Conservation (phyloP, 1,140 invertebrate genomes). For the Drosophila lacteicornis region DNA sequence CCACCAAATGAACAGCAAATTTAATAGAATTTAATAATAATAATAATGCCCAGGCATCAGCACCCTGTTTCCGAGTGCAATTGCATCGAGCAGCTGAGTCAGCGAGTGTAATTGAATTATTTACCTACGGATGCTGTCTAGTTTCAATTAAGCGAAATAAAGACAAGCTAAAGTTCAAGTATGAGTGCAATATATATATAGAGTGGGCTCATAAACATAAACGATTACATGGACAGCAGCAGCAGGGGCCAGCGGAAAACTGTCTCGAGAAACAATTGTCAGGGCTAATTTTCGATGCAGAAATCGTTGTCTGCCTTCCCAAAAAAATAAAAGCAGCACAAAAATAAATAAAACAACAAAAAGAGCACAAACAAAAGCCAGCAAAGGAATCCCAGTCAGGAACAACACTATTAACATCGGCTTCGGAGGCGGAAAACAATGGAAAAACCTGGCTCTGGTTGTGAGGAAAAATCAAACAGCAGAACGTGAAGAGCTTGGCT, state of each 20-base stretch:
- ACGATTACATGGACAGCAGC: slow-evolving; percentile 40
- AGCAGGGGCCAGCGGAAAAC: slow-evolving; percentile 2
- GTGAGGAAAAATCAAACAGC: slow-evolving; percentile 28
- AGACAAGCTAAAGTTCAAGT: slow-evolving; percentile 79
- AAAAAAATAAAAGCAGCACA: slow-evolving; percentile 33
- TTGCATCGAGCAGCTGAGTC: slow-evolving; percentile 29
- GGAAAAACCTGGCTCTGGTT: slow-evolving; percentile 9
- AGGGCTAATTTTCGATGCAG: slow-evolving; percentile 50
- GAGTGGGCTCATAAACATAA: slow-evolving; percentile 55
- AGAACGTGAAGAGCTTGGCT: slow-evolving; percentile 39
- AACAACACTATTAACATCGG: slow-evolving; percentile 77
- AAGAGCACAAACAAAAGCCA: slow-evolving; percentile 27
- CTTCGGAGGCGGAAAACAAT: slow-evolving; percentile 63
- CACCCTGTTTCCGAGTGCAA: slow-evolving; percentile 47
- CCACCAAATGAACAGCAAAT: slow-evolving; percentile 46
- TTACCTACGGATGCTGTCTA: slow-evolving; percentile 68
- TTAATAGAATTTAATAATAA: slow-evolving; percentile 68
- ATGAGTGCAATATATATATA: slow-evolving; percentile 13
- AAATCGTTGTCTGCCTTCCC: slow-evolving; percentile 30
- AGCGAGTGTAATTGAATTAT: slow-evolving; percentile 71
- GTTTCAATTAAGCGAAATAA: slow-evolving; percentile 81
- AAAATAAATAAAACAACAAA: slow-evolving; percentile 11
- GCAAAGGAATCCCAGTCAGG: slow-evolving; percentile 43
- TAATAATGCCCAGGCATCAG: neutral
- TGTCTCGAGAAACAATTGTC: slow-evolving; percentile 48